Evolutionary conservation across 2,797 vertebrate genomes (phyloP).

Genomic region (Neosilurus hyrtlii): DNA sequence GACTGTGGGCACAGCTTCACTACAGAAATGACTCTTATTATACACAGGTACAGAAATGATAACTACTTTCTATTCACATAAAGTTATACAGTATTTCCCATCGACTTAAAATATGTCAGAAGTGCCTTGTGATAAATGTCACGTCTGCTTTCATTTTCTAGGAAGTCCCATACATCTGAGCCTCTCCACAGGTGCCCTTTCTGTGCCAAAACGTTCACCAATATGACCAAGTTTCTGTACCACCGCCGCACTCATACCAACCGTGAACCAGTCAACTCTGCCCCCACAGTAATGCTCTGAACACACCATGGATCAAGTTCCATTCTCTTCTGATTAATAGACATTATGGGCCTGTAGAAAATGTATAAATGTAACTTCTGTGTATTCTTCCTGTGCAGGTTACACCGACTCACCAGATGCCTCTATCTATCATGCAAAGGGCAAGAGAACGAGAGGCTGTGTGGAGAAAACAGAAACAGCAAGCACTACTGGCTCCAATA

Average conservation of each 20-base stretch:
- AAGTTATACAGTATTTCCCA: background rate
- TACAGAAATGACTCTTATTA: slow-evolving; percentile 87
- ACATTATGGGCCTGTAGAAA: background rate
- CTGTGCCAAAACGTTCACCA: slow-evolving; percentile 89
- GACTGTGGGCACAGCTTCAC: slow-evolving; percentile 88
- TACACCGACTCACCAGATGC: slow-evolving; percentile 53
- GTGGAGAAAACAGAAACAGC: slow-evolving; percentile 38
- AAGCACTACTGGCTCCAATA: slow-evolving; percentile 53
- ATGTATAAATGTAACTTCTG: background rate
- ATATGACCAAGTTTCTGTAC: slow-evolving; percentile 93
- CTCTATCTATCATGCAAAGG: slow-evolving; percentile 72
- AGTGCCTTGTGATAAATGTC: background rate
- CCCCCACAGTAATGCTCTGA: slow-evolving; percentile 62
- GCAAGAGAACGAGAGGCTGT: slow-evolving; percentile 65
- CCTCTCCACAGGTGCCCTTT: slow-evolving; percentile 85
- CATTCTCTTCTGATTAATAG: background rate
- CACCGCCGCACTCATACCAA: slow-evolving; percentile 81
- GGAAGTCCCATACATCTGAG: slow-evolving; percentile 84
- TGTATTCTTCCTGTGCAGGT: slow-evolving; percentile 55
- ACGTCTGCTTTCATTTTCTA: slow-evolving; percentile 43
- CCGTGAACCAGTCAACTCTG: slow-evolving; percentile 34
- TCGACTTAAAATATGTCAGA: background rate
- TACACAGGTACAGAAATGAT: slow-evolving; percentile 75
- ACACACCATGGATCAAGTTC: background rate
- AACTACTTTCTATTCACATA: background rate